A percentile compares a stretch with the other conserved stretches of the same genome.
Evolutionary conservation across 1,140 invertebrate genomes (phyloP).

Genomic region (Hylyphantes graminicola): DNA sequence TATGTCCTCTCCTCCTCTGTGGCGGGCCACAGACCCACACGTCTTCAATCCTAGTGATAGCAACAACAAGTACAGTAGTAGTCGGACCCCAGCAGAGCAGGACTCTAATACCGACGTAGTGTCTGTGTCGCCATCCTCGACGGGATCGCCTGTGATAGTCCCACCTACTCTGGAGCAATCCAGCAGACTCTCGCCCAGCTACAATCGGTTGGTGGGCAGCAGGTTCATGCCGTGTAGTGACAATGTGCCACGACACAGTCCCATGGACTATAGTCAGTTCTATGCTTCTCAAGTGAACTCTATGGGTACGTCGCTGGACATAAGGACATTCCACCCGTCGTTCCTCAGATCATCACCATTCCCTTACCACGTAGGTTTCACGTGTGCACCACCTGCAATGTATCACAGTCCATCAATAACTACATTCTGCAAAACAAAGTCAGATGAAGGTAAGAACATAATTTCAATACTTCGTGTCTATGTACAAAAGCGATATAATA

Average conservation of each 20-base stretch:
- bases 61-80: conserved; percentile 8
- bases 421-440: conserved; percentile 20
- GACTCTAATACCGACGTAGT: conserved; percentile 29
- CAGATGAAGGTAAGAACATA: conserved; percentile 38
- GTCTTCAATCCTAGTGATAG: conserved; percentile 2
- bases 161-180: conserved; percentile 25
- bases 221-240: conserved; percentile 44
- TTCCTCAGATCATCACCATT: conserved; percentile 25
- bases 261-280: conserved; percentile 29
- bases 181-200: background rate
- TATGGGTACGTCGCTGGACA: conserved; percentile 27
- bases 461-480: too few relatives aligned
- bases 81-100: conserved; percentile 17
- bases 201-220: conserved; percentile 22
- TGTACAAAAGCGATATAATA: too few relatives aligned
- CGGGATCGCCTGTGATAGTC: conserved; percentile 34
- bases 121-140: conserved; percentile 45
- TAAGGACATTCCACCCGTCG: conserved; percentile 44
- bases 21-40: conserved; percentile 32
- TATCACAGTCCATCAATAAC: conserved; percentile 32
- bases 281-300: conserved; percentile 29
- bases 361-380: conserved; percentile 40
- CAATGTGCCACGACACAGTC: background rate
- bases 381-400: conserved; percentile 19
- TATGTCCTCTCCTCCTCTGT: conserved; percentile 42